These are phyloP conservation scores for Trichomalopsis sarcophagae DNA, from an alignment of 1,140 invertebrate species.

Conservation along the genomic window DNA sequence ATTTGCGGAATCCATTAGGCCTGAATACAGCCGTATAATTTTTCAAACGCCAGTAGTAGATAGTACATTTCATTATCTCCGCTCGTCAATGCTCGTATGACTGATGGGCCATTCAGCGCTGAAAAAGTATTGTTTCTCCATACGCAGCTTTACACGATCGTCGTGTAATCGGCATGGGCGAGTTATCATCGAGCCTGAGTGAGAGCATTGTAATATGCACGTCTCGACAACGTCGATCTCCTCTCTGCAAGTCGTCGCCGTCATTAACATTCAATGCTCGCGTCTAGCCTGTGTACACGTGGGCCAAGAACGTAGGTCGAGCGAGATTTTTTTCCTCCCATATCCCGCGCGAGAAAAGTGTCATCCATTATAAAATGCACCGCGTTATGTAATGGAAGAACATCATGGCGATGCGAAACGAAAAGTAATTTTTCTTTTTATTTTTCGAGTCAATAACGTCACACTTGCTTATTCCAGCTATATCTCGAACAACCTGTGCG, in stretches of 20 bases:
- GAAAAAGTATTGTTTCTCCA: neutral
- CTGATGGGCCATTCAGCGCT: neutral
- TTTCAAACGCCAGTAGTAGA: neutral
- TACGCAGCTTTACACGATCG: neutral
- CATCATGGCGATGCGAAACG: neutral
- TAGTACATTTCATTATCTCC: neutral
- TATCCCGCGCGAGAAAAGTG: conserved; percentile 9
- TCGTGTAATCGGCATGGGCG: neutral
- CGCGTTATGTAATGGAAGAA: neutral
- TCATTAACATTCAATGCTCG: conserved; percentile 51
- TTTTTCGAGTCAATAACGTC: neutral
- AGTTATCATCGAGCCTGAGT: neutral
- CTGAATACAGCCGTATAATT: neutral
- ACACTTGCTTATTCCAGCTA: neutral
- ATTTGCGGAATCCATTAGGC: neutral
- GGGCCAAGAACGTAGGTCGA: conserved; percentile 46
- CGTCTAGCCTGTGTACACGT: conserved; percentile 17
- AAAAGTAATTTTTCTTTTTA: too few relatives aligned
- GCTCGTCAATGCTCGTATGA: neutral
- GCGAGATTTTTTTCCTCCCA: conserved; percentile 9
- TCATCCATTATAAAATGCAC: conserved; percentile 17
- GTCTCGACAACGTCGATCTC: neutral
- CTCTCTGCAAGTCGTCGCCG: too few relatives aligned
- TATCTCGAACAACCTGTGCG: neutral
- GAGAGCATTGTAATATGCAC: neutral